Base-by-base conservation (phyloP, 2,113 vertebrate genomes). In the Pelecanoides urinatrix region DNA sequence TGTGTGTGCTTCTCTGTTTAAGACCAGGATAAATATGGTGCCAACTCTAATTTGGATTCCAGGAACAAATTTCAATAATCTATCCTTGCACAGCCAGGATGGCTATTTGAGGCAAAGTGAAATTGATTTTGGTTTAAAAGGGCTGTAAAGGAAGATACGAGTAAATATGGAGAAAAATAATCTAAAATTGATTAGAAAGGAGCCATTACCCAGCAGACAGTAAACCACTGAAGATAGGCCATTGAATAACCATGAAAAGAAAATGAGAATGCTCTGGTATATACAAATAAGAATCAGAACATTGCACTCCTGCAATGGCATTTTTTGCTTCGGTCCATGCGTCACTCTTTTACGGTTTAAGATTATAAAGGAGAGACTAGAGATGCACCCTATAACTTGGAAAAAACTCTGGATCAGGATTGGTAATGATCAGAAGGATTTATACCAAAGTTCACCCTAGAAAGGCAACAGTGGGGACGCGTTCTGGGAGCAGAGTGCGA, bases 111-210 rank as follows among this genome's bases (percentile, higher is more conserved):
- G 42, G 77, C 86, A 87, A 87, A 94, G 68, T 76, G 68, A 92
- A 92, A 94, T 67, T 58, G 86, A 94, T 92, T 94, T 87, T 80
- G 68, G 77, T 92, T 90, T 90, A 75, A 92, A 90, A 87, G 58
- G 58, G 26, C 73, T 75, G 47, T 80, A 83, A 80, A 87, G 70
- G 63, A 92, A 91, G 58, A 84, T 38, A 90, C 3, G 9, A 90
- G 78, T 92, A 92, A 94, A 79, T 84, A 94, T 49, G 38, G 68
- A 84, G 90, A 67, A 87, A 52, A 80, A 90, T 75, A 90, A 90
- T 90, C 72, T 84, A 66, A 90, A 92, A 94, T 92, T 90, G 86
- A 90, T 87, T 96, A 90, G 77, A 92, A 56, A 65, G 68, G 72
- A 87, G 26, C 77, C 68, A 75, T 92, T 94, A 90, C 81, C 50